Percentiles rank a stretch among this genome's conserved stretches.
These are phyloP conservation scores for Pygoscelis antarcticus DNA, from an alignment of 2,113 vertebrate species.

Conservation along the genomic window DNA sequence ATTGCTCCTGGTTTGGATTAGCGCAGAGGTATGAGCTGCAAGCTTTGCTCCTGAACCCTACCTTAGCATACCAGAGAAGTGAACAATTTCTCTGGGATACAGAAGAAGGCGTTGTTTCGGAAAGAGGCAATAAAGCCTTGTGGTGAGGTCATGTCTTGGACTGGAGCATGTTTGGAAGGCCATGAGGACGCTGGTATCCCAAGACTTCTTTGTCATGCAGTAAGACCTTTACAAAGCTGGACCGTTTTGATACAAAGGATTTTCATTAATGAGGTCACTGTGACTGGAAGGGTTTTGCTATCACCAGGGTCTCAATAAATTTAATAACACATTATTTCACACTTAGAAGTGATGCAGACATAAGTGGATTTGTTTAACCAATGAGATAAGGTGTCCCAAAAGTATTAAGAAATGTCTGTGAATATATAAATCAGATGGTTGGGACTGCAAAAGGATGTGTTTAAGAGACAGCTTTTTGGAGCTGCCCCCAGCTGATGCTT, in stretches of 20 bases:
- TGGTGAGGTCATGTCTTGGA: slow-evolving; percentile 61
- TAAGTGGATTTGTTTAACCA: neutral
- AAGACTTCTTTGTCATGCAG: neutral
- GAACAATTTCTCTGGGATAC: neutral
- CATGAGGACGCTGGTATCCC: neutral
- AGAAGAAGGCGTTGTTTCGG: neutral
- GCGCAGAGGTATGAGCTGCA: neutral
- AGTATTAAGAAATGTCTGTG: neutral
- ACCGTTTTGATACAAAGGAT: rapidly evolving
- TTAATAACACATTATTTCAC: neutral
- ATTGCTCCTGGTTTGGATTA: slow-evolving; percentile 8
- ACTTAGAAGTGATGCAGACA: neutral
- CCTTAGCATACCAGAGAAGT: neutral
- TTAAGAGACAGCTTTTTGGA: neutral
- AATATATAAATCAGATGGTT: neutral
- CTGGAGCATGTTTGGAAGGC: neutral
- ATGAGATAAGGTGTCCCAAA: slow-evolving; percentile 18
- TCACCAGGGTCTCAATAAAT: rapidly evolving
- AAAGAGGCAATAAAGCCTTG: neutral
- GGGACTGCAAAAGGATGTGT: neutral
- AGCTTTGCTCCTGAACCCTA: neutral
- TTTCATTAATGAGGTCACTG: neutral
- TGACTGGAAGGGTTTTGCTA: neutral
- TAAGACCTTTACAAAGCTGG: neutral
- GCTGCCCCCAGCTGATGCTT: neutral